Evolutionary conservation across 2,888 invertebrate species (phyloP), one percentile per base, ranked within the genome.

Genomic region (Dicyrtomina minuta): DNA sequence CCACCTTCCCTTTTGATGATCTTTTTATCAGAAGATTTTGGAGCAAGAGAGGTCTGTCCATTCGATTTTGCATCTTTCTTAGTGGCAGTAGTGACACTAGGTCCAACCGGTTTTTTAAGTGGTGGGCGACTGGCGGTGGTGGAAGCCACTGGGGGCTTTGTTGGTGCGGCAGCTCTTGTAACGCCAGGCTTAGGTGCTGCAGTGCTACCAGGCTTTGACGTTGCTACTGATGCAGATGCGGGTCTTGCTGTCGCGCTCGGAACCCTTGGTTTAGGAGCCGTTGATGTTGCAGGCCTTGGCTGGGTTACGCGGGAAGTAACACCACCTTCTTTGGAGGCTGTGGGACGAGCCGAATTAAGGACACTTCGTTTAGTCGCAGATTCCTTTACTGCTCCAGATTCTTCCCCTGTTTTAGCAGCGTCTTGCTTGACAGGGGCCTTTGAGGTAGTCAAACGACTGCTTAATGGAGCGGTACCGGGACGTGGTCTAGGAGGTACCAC

Each of bases 401-500:
- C 58, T n/a, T 26, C 53, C 17, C 46, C 58, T 17, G 43, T 17
- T 33, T 66, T 66, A 12, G 13, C 43, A 17, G 55, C 13, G 1
- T 51, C n/a, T n/a, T n/a, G n/a, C n/a, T n/a, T n/a, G 8, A 20
- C 39, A 43, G 22, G 24, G 43, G 43, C 15, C 12, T 56, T 66
- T 3, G 58, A 24, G 15, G 56, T n/a, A n/a, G 43, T 46, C 3
- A 58, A 26, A 17, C 66, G 24, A 44, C 56, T 46, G 17, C 17
- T 66, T 26, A 22, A 53, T 17, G 66, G 58, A 46, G 46, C 58
- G 22, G 66, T 66, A 1, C 43, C 43, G n/a, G 66, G 66, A 15
- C 62, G 26, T 20, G 68, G 74, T 71, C 55, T 80, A 74, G 27
- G 79, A 49, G 75, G 71, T 10, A 75, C 41, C 0, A 77, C 33